Evolutionary conservation across 2,888 invertebrate genomes (phyloP).

Genomic region (Belgica antarctica): DNA sequence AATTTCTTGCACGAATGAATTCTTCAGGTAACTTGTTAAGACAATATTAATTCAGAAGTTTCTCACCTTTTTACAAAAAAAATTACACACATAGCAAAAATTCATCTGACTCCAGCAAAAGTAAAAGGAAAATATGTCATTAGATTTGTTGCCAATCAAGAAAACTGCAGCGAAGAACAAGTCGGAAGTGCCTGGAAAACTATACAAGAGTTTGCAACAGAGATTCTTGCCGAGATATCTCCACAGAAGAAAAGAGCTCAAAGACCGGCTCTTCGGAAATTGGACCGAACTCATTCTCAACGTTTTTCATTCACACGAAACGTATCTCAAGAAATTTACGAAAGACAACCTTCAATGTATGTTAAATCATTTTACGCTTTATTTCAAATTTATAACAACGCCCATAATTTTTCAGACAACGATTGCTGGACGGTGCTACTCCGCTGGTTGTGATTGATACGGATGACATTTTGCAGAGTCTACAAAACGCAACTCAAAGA

Average conservation of each 20-base stretch:
- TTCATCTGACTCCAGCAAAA: slow-evolving; percentile 83
- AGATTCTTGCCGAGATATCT: slow-evolving; percentile 46
- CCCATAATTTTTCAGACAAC: slow-evolving; percentile 49
- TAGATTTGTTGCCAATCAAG: slow-evolving; percentile 77
- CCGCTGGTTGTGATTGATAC: slow-evolving; percentile 54
- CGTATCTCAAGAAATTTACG: slow-evolving; percentile 55
- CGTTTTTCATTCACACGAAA: slow-evolving; percentile 56
- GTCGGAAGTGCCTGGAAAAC: slow-evolving; percentile 67
- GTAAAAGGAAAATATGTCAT: slow-evolving; percentile 73
- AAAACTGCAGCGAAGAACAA: slow-evolving; percentile 72
- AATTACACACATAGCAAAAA: no score
- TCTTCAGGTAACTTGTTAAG: no score
- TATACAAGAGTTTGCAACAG: slow-evolving; percentile 60
- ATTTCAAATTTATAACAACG: no score
- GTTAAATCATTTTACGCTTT: background rate
- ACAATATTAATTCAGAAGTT: no score
- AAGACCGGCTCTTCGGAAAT: slow-evolving; percentile 50
- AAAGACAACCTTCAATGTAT: slow-evolving; percentile 49
- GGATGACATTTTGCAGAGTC: slow-evolving; percentile 51
- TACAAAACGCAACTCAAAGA: slow-evolving; percentile 51
- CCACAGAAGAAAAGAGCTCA: slow-evolving; percentile 1
- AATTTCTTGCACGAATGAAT: slow-evolving; percentile 74
- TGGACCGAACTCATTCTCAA: slow-evolving; percentile 53
- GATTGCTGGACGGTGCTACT: slow-evolving; percentile 55
- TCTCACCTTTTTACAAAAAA: no score